Base-by-base conservation (phyloP, 2,113 vertebrate genomes). In the Raphicerus campestris region DNA sequence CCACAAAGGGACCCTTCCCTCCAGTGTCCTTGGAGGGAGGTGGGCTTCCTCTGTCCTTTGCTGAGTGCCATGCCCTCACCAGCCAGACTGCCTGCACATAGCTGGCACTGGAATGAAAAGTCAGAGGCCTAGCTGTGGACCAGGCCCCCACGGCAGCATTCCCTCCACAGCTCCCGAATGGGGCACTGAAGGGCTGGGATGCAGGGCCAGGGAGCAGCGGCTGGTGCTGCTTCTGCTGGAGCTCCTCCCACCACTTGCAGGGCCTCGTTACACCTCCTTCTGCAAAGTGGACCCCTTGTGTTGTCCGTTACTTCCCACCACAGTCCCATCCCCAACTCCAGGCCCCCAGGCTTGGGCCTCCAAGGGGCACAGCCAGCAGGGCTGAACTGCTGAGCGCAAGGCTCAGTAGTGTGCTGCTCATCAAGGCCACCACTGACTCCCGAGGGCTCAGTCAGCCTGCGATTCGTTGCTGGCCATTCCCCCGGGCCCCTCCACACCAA, bases 391-490 rank as follows among this genome's bases (percentile, higher is more conserved):
- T 87, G 47, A 73, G 88, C 8, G 0, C 66, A 10, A 3, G 49
- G 88, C 84, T 87, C 83, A 32, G 39, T 2, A 30, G 75, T 24
- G 28, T 49, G 39, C 17, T 16, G 58, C 97, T 98, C 88, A 83
- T 98, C 97, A 98, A 22, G 10, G 77, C 60, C 10, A 66, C 75
- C 42, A 58, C 97, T 98, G 94, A 93, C 97, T 98, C 30, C 51
- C 93, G 93, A 98, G 95, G 51, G n/a, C 1, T 45, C 70, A 61
- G 91, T 66, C 87, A 42, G 95, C 92, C 82, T 35, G 0, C 1
- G 91, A 55, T 89, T 28, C 1, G 16, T 53, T 92, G 83, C 80
- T 39, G 49, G 56, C 49, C 77, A 13, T 9, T 16, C 70, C 51
- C n/a, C 22, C 55, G 26, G 9, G 32, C 10, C 66, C 45, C 73